Base-by-base conservation (phyloP, 2,113 vertebrate species). In the Seriola quinqueradiata region DNA sequence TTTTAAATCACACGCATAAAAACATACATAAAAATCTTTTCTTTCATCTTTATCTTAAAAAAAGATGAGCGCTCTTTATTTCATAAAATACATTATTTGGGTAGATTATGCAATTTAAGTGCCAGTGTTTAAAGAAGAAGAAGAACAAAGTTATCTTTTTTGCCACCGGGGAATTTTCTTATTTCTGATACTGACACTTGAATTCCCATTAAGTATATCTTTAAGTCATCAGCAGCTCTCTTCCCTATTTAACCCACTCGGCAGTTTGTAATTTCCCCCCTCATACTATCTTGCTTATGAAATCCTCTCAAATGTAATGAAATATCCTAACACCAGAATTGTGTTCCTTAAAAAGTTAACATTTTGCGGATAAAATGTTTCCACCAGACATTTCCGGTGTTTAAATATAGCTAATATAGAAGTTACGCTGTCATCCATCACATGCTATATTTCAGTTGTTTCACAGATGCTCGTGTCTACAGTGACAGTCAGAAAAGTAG, bases 301-400 rank as follows among this genome's bases (percentile, higher is more conserved):
- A 63, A 79, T 72, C 17, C 13, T 54, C 55, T 21, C 5, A 40
- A 25, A 32, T 2, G 21, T 73, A 4, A 40, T 21, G 46, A 52
- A 67, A 81, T 42, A 52, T 4, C 4, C 9, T 13, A 8, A 64
- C 48, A 42, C 4, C 23, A 63, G 7, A 48, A 21, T 1, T 66
- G 13, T 67, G 13, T 79, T 82, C 70, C 81, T 59, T 3, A 52
- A 86, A 82, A 36, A 9, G 8, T 13, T 48, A 19, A 34, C 17
- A 63, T 23, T 36, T 23, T 58, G 2, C 23, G 44, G 9, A 8
- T 19, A n/a, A 23, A 23, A 16, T 16, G 13, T 58, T 28, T 58
- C 12, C 4, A 57, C 1, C 50, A 8, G 48, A 19, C 6, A 9
- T 9, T 7, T 48, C 2, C 3, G 7, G 6, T 21, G 2, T n/a